phyloP scores from a whole-genome alignment of 37 sponge, comb jelly and placozoan genomes.

The Halichondria panicea region DNA sequence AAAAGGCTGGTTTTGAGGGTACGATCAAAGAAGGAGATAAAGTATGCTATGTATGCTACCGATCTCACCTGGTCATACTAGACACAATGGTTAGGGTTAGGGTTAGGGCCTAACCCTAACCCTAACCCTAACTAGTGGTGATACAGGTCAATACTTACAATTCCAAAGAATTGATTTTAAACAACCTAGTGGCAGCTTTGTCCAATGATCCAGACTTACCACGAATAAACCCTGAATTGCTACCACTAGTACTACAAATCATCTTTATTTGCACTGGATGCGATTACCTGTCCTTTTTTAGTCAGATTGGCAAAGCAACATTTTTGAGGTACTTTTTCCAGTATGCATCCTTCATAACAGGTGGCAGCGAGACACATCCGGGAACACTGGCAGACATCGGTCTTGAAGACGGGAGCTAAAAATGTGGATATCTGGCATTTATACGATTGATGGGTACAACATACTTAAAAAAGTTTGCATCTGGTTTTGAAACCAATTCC shows the following conservation, averaged over 20 bases:
- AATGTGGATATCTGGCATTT: slow-evolving; percentile 3
- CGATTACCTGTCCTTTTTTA: slow-evolving; percentile 17
- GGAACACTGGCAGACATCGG: slow-evolving; percentile 12
- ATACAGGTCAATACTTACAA: background rate
- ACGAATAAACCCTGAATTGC: background rate
- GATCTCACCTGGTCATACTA: no score
- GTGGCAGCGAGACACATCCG: background rate
- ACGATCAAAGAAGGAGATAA: slow-evolving; percentile 3
- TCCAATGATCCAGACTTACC: slow-evolving; percentile 29
- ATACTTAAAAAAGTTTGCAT: slow-evolving; percentile 13
- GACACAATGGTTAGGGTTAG: no score
- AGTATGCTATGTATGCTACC: no score
- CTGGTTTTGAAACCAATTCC: slow-evolving; percentile 3
- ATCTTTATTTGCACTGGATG: slow-evolving; percentile 11
- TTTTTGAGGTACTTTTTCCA: slow-evolving; percentile 2
- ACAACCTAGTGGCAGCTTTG: background rate
- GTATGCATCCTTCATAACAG: slow-evolving; percentile 15
- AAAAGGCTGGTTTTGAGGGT: background rate
- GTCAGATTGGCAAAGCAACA: slow-evolving; percentile 21
- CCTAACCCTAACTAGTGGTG: no score
- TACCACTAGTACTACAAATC: background rate
- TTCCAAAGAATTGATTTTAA: background rate
- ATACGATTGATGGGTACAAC: slow-evolving; percentile 3
- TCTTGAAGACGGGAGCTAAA: background rate
- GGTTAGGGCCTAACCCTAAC: no score